These are phyloP conservation scores for Drosophila prosaltans DNA, from an alignment of 1,140 invertebrate genomes.

Conservation along the genomic window DNA sequence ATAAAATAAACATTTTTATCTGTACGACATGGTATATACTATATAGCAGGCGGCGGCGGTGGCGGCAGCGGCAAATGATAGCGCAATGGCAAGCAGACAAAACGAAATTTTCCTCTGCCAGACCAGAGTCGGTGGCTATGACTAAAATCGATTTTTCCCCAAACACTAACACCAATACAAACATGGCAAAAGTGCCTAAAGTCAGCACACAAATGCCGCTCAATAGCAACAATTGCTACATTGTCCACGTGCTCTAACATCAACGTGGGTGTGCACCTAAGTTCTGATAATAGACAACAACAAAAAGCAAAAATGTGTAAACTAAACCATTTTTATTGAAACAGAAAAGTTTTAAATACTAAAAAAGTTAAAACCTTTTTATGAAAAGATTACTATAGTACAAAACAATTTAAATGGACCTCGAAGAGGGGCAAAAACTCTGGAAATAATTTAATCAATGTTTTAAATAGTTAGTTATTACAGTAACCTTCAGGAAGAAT, in stretches of 20 bases:
- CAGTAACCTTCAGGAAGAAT: no score
- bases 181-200: constrained; percentile 36
- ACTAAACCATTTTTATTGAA: no score
- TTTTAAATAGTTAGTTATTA: no score
- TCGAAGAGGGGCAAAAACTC: no score
- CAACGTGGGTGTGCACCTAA: not conserved
- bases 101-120: constrained; percentile 31
- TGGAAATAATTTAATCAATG: no score
- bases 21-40: not conserved
- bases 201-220: constrained; percentile 10
- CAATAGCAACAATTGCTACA: constrained; percentile 49
- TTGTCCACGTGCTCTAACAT: constrained; percentile 25
- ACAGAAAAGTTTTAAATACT: no score
- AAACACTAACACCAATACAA: constrained; percentile 14
- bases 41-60: not conserved
- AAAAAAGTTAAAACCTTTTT: no score
- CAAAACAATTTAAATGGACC: no score
- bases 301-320: no score
- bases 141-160: constrained; percentile 66
- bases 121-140: constrained; percentile 19
- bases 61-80: constrained; percentile 41
- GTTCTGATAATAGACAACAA: not conserved
- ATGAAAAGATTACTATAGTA: no score
- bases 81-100: constrained; percentile 41
- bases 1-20: constrained; percentile 64